Base-by-base conservation (phyloP, 2,797 vertebrate species). In the Chlorospingus flavigularis region DNA sequence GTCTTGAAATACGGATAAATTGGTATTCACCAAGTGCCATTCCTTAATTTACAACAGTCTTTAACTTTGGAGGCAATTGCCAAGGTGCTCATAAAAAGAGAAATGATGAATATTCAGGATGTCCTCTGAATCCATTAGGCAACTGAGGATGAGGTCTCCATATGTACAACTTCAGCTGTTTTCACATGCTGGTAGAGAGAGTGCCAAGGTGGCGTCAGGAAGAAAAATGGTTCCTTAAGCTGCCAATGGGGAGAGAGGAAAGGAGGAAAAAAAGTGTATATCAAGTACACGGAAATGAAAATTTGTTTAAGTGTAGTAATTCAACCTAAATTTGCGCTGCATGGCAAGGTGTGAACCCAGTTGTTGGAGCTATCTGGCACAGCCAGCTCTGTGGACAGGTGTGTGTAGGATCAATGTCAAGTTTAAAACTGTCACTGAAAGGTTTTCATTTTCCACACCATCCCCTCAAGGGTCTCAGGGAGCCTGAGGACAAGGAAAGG, bases 81-180 rank as follows among this genome's bases (percentile, higher is more conserved):
- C 98, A 97, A 98, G 98, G 97, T 98, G 97, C 98, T 98, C 98
- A 98, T 98, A 98, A 98, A 98, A 98, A 96, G 96, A 97, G 96
- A 96, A 97, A 98, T 98, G 97, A 98, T 98, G 98, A 98, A 98
- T 98, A 98, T 98, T 98, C 98, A 98, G 97, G 98, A 98, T 98
- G 98, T 98, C 98, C 98, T 98, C 91, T 97, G 97, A 98, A 98
- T 97, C 98, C 98, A 98, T 98, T 97, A 98, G 96, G 97, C 96
- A 96, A 96, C 96, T 31, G 86, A 95, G 97, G 97, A 98, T 98
- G 98, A 98, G 95, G 97, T 98, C 98, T 98, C 98, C 98, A 98
- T 98, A 98, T 98, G 98, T 96, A 97, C 63, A 84, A 35, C 86
- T 95, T 96, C 50, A 4, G 76, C 96, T 95, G 93, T 96, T 97